Evolutionary conservation across 2,113 vertebrate genomes (phyloP).

Genomic region (Diphyllodes magnificus): DNA sequence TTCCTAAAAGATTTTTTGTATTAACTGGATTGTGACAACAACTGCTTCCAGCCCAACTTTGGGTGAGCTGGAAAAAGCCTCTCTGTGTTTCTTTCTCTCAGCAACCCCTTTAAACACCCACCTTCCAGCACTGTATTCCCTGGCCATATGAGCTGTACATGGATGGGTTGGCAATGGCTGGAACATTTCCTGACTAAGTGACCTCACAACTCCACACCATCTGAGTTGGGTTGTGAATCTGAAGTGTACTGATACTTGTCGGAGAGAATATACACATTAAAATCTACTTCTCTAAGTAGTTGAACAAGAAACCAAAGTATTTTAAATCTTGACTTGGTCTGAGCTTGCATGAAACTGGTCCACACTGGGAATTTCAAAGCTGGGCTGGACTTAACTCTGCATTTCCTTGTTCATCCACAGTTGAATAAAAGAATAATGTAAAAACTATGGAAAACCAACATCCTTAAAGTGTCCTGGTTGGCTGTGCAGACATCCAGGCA

Average conservation of each 20-base stretch:
- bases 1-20: background rate
- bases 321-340: background rate
- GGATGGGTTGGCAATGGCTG: background rate
- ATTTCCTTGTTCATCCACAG: background rate
- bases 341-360: background rate
- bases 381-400: background rate
- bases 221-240: background rate
- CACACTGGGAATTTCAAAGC: background rate
- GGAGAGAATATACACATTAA: background rate
- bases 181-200: background rate
- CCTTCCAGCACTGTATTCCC: background rate
- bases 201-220: background rate
- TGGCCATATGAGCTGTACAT: background rate
- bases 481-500: background rate
- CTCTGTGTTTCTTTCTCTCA: background rate
- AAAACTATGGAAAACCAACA: background rate
- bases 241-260: background rate
- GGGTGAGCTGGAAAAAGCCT: background rate
- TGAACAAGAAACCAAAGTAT: background rate
- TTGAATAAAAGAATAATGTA: background rate
- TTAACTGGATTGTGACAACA: background rate
- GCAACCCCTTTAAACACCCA: background rate
- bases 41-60: background rate
- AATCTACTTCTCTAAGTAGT: background rate
- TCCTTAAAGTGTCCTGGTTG: background rate